Evolutionary conservation across 2,888 invertebrate genomes (phyloP).

Genomic region (Anorthoa munda): DNA sequence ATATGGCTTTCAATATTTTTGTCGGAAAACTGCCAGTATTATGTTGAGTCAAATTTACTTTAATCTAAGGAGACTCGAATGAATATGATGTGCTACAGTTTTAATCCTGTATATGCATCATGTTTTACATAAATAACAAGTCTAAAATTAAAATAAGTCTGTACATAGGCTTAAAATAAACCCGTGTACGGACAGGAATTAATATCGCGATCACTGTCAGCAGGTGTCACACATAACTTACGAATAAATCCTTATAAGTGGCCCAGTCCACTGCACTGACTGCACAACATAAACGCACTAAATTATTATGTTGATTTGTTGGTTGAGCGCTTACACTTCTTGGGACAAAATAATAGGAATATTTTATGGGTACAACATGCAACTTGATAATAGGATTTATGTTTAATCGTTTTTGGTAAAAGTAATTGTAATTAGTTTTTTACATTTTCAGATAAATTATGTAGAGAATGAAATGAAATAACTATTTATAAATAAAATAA

Average conservation of each 20-base stretch:
- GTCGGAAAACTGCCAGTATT: background rate
- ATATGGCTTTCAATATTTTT: background rate
- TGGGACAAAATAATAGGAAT: constrained; percentile 47
- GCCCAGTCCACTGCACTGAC: constrained; percentile 42
- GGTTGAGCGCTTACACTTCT: constrained; percentile 28
- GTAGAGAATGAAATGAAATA: too few species aligned
- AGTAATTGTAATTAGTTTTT: background rate
- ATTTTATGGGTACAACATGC: constrained; percentile 26
- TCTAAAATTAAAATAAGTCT: constrained; percentile 40
- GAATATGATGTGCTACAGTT: background rate
- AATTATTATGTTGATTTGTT: constrained; percentile 60
- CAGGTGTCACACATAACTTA: constrained; percentile 68
- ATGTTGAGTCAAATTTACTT: background rate
- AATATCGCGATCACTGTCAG: constrained; percentile 64
- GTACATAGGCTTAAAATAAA: constrained; percentile 57
- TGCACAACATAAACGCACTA: constrained; percentile 47
- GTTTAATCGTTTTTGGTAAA: background rate
- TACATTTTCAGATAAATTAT: too few species aligned
- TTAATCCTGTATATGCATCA: background rate
- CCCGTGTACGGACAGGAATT: constrained; percentile 47
- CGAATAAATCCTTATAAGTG: constrained; percentile 63
- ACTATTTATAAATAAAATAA: too few species aligned
- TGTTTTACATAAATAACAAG: constrained; percentile 37
- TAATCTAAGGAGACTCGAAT: background rate
- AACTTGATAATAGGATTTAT: constrained; percentile 42